Base-by-base conservation (phyloP, 2,888 invertebrate species). In the Diplolepis rosae region DNA sequence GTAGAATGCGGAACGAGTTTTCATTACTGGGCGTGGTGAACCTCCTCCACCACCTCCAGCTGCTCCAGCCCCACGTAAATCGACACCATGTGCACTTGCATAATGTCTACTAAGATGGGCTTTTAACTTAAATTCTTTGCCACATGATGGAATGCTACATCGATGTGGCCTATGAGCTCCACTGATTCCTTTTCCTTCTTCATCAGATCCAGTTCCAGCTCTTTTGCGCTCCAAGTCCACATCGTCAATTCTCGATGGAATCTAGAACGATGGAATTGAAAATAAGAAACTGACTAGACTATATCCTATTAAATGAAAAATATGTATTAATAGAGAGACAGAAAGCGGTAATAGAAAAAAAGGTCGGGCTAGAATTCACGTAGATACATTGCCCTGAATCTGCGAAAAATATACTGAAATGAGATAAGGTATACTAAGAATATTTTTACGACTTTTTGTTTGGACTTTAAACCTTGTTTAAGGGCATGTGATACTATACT, bases 1-100 rank as follows among this genome's bases (percentile, higher is more conserved):
- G 91, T 97, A 98, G 91, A 98, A 98, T 73, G 98, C 98, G 80
- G 98, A 97, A 85, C 98, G 93, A 68, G 98, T 98, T 91, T 98
- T 98, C 97, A 98, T 97, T 54, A 98, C 96, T 67, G 98, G 98
- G 70, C 97, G 92, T 72, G 97, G 95, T 61, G 95, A 94, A 35
- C 88, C 88, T 50, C 82, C 83, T 1, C 88, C 82, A 0, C 84
- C 85, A 30, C 84, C 85, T 13, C 73, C 56, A 45, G 72, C 70
- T 18, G 71, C 67, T 48, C 76, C 54, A 66, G 69, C 68, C 7
- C 86, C 86, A 15, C 88, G 87, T 65, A 88, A 77, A 68, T 88
- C 88, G 4, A 91, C 90, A 72, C 96, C 96, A 90, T 98, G 98
- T 70, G 96, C 95, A 80, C 96, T 96, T 70, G 96, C 97, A 90